Evolutionary conservation across 2,888 invertebrate genomes (phyloP), one percentile per base, ranked within the genome.

Genomic region (Microctonus brassicae): DNA sequence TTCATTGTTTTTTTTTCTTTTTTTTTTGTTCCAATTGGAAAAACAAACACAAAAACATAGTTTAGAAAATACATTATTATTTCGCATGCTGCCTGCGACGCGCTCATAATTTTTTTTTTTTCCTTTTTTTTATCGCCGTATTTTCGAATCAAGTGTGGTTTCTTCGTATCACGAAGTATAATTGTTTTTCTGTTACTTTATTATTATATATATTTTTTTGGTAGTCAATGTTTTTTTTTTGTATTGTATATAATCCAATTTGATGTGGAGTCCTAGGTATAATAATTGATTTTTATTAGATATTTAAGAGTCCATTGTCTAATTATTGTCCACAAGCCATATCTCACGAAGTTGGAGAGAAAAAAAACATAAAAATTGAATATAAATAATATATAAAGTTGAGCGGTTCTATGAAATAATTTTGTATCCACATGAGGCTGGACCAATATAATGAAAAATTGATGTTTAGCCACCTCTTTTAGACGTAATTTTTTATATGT

Each of bases 21-120:
- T 17, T 17, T 33, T n/a, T 2, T 2, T 22, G n/a, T 29, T 24
- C 6, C 33, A 17, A 47, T n/a, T n/a, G 7, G 17, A 47, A 53
- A 58, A 57, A 62, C 10, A 34, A 7, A 47, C 1, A n/a, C 64
- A 60, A 70, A 22, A 68, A 33, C 1, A 61, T 47, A 17, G 47
- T 17, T 5, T 47, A 47, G 47, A 29, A 47, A n/a, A 63, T 39
- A 33, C 36, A 6, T 57, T 39, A 66, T 66, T 34, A 57, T 82
- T 84, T 84, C 84, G 85, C 85, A 85, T 85, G 85, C 80, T 81
- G 82, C 82, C 80, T 82, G 81, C 82, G 81, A 81, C 80, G 82
- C 81, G 82, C 80, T 79, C 80, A 80, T 69, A 61, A 67, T 60
- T 34, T 68, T 73, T 70, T 69, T 55, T 61, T 62, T 67, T 73